Evolutionary conservation across 2,797 vertebrate genomes (phyloP).

Genomic region (Mus caroli): DNA sequence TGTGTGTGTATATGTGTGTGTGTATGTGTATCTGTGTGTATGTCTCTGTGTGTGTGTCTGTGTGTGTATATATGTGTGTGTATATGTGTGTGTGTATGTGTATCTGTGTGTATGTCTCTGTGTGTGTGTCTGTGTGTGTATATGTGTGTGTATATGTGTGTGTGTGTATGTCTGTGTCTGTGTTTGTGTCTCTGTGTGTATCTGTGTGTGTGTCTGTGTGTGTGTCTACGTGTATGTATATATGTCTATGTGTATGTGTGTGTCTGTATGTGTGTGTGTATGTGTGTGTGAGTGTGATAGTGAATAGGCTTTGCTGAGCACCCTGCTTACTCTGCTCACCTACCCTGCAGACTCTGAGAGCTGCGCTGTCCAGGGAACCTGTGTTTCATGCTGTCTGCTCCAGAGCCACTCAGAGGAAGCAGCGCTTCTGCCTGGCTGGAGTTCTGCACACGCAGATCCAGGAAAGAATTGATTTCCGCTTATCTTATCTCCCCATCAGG

Average conservation of each 20-base stretch:
- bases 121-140: not conserved
- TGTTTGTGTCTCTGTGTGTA: no score
- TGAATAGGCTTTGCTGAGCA: not conserved
- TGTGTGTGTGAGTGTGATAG: not conserved
- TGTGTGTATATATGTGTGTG: not conserved
- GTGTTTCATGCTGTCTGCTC: not conserved
- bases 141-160: not conserved
- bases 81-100: not conserved
- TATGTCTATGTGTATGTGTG: no score
- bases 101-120: no score
- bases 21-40: no score
- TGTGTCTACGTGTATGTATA: no score
- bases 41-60: not conserved
- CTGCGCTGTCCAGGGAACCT: not conserved
- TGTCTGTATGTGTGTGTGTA: no score
- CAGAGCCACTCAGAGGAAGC: not conserved
- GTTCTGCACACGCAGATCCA: not conserved
- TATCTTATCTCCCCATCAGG: not conserved
- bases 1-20: no score
- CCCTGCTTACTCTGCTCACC: rapidly evolving
- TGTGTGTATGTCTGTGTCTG: not conserved
- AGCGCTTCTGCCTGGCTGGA: not conserved
- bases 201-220: no score
- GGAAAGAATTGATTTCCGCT: constrained; percentile 47
- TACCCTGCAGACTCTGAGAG: not conserved